phyloP scores from a whole-genome alignment of 2,113 vertebrate species.

The Pagrus major region DNA sequence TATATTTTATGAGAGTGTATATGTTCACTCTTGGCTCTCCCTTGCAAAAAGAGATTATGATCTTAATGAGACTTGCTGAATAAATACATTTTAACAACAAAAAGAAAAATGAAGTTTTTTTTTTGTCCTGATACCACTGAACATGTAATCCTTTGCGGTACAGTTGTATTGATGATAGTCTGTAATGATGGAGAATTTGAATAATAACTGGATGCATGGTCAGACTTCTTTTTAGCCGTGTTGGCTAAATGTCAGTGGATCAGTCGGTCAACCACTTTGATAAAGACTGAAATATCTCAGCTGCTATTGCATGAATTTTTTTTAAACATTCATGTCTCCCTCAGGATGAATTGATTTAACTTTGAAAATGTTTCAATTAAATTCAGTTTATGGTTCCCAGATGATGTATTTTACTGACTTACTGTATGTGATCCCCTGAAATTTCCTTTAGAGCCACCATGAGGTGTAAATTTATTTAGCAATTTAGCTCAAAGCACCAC shows the following conservation, averaged over 20 bases:
- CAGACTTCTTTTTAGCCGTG: not conserved
- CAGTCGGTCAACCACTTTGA: not conserved
- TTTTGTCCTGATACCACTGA: too few relatives aligned
- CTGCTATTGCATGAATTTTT: not conserved
- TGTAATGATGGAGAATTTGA: too few relatives aligned
- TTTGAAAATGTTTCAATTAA: too few relatives aligned
- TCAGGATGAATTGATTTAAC: not conserved
- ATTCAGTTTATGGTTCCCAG: too few relatives aligned
- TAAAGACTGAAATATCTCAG: not conserved
- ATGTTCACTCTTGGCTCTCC: not conserved
- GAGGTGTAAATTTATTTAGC: too few relatives aligned
- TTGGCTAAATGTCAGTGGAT: not conserved
- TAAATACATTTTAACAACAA: not conserved
- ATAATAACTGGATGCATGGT: not conserved
- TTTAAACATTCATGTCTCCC: not conserved
- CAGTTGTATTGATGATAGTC: too few relatives aligned
- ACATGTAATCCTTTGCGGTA: too few relatives aligned
- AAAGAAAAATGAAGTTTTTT: too few relatives aligned
- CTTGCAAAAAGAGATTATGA: constrained; percentile 7
- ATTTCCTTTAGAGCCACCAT: not conserved
- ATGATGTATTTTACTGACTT: not conserved
- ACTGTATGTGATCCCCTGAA: not conserved
- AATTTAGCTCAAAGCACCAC: not conserved
- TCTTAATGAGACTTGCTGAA: constrained; percentile 7
- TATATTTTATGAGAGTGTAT: not conserved